Evolutionary conservation across 2,797 vertebrate species (phyloP).

Genomic region (Trachurus trachurus): DNA sequence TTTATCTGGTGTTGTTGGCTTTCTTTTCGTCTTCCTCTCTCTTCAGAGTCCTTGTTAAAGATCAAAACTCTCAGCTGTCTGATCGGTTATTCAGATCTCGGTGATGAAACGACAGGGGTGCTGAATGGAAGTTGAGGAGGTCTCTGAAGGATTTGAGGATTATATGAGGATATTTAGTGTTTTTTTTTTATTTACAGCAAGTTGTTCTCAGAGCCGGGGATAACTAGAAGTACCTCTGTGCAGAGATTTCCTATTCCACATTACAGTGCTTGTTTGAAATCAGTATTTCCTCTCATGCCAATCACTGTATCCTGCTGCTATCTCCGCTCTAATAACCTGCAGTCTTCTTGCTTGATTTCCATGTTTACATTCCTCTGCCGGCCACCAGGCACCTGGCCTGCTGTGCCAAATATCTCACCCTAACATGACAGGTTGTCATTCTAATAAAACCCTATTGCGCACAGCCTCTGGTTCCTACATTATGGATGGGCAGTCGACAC

Average conservation of each 20-base stretch:
- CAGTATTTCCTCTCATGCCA: slow-evolving; percentile 23
- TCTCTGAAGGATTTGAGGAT: slow-evolving; percentile 14
- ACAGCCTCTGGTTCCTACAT: slow-evolving; percentile 69
- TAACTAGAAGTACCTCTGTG: slow-evolving; percentile 1
- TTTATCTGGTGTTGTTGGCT: slow-evolving; percentile 34
- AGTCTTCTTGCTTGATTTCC: slow-evolving; percentile 35
- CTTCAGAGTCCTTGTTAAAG: slow-evolving; percentile 33
- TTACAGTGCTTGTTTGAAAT: slow-evolving; percentile 33
- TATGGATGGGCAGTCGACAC: slow-evolving; percentile 70
- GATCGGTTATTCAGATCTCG: slow-evolving; percentile 39
- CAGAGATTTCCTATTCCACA: slow-evolving; percentile 4
- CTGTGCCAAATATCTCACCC: slow-evolving; percentile 59
- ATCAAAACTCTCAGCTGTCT: slow-evolving; percentile 59
- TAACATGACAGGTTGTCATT: slow-evolving; percentile 73
- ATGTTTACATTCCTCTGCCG: slow-evolving; percentile 42
- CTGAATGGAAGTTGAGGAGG: slow-evolving; percentile 9
- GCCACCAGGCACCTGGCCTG: slow-evolving; percentile 25
- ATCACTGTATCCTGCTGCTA: slow-evolving; percentile 16
- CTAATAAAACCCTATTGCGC: slow-evolving; percentile 67
- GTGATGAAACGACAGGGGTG: slow-evolving; percentile 29
- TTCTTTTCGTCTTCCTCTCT: slow-evolving; percentile 9
- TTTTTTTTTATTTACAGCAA: slow-evolving; percentile 17
- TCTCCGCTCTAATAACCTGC: slow-evolving; percentile 25
- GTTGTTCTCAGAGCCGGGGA: slow-evolving; percentile 15
- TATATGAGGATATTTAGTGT: slow-evolving; percentile 16